phyloP scores from a whole-genome alignment of 2,888 invertebrate genomes.

The Lepidochitona cinerea region DNA sequence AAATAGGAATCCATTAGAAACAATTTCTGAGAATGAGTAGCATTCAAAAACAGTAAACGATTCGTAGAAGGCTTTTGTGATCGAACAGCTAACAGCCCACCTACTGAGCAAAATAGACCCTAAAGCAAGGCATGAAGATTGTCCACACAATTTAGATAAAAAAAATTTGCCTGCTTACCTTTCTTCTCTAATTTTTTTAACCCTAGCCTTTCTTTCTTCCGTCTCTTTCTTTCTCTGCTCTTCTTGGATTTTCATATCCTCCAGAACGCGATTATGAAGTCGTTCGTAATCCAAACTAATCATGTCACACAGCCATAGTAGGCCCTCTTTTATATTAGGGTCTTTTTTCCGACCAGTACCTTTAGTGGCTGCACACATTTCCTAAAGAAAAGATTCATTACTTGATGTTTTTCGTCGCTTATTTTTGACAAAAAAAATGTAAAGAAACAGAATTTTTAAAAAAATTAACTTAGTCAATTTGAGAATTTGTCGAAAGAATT shows the following conservation, averaged over 20 bases:
- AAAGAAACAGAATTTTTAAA: too few relatives aligned
- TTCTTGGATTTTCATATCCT: slow-evolving; percentile 76
- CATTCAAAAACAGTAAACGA: too few relatives aligned
- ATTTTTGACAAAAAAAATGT: not conserved
- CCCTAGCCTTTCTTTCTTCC: slow-evolving; percentile 72
- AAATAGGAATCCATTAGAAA: too few relatives aligned
- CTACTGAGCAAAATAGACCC: too few relatives aligned
- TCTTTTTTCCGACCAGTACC: slow-evolving; percentile 76
- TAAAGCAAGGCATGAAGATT: too few relatives aligned
- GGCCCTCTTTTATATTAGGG: slow-evolving; percentile 74
- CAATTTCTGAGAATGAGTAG: too few relatives aligned
- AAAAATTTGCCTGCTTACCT: too few relatives aligned
- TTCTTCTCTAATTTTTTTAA: slow-evolving; percentile 67
- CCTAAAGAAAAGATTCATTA: slow-evolving; percentile 66
- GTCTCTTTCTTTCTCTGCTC: slow-evolving; percentile 73
- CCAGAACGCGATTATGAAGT: slow-evolving; percentile 78
- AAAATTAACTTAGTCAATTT: too few relatives aligned
- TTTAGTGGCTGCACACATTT: slow-evolving; percentile 72
- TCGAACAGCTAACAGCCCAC: too few relatives aligned
- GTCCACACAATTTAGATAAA: too few relatives aligned
- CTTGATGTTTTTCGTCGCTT: not conserved
- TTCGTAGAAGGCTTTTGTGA: too few relatives aligned
- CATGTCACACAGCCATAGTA: slow-evolving; percentile 79
- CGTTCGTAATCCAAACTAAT: slow-evolving; percentile 79
- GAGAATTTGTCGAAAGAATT: too few relatives aligned